A percentile compares a stretch with the other conserved stretches of the same genome.
Evolutionary conservation across 2,888 invertebrate species (phyloP).

Genomic region (Archips xylosteana): DNA sequence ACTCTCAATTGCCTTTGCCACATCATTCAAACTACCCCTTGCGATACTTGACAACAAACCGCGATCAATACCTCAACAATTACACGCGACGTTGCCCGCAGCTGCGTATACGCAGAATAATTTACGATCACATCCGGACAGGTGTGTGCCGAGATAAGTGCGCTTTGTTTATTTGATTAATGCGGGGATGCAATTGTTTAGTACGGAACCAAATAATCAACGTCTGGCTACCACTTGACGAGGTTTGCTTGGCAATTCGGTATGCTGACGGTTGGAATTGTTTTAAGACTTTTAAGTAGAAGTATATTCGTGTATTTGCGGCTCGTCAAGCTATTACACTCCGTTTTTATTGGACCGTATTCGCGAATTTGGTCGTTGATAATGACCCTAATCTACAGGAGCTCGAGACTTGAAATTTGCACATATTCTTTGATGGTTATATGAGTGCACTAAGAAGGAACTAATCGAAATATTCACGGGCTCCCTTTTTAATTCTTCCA

Average conservation of each 20-base stretch:
- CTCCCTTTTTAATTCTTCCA: too few relatives aligned
- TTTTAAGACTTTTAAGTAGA: too few relatives aligned
- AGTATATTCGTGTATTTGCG: too few relatives aligned
- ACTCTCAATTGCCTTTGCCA: neutral
- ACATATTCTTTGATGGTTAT: too few relatives aligned
- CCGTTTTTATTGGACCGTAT: too few relatives aligned
- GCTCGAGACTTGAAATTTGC: too few relatives aligned
- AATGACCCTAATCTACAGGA: too few relatives aligned
- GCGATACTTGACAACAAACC: neutral
- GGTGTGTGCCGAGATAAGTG: constrained; percentile 10
- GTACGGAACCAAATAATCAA: constrained; percentile 11
- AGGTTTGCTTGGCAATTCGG: neutral
- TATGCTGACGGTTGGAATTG: neutral
- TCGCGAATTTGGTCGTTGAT: too few relatives aligned
- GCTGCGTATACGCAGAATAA: constrained; percentile 17
- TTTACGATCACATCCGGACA: constrained; percentile 21
- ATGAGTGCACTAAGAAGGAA: neutral
- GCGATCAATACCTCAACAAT: constrained; percentile 12
- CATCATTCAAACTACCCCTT: neutral
- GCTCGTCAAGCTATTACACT: too few relatives aligned
- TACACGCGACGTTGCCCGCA: constrained; percentile 21
- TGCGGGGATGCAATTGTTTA: neutral
- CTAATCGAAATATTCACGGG: too few relatives aligned
- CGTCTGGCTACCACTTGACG: neutral
- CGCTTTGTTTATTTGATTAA: constrained; percentile 13